Evolutionary conservation across 2,888 invertebrate genomes (phyloP).

Genomic region (Calephelis perditalis): DNA sequence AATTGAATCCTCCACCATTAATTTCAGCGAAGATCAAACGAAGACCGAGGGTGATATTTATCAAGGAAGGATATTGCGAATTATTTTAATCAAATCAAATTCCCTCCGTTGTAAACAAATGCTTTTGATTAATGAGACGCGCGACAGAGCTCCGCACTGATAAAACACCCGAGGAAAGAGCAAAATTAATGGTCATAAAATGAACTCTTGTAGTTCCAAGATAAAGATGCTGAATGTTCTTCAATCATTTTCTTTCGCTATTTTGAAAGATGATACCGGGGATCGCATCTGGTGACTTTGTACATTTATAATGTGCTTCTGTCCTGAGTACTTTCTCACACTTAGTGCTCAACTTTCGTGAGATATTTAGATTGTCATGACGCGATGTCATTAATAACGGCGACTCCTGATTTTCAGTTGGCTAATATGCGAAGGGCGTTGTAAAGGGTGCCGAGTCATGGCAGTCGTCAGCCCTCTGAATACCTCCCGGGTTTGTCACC

Average conservation of each 20-base stretch:
- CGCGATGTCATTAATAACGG: constrained; percentile 72
- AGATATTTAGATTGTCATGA: constrained; percentile 76
- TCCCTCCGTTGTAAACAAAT: constrained; percentile 79
- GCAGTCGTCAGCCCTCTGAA: constrained; percentile 57
- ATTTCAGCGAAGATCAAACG: constrained; percentile 76
- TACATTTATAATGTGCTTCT: constrained; percentile 54
- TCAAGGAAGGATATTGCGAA: constrained; percentile 75
- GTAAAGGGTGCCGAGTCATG: constrained; percentile 66
- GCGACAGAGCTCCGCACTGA: constrained; percentile 75
- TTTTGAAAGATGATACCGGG: constrained; percentile 62
- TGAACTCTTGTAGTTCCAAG: constrained; percentile 76
- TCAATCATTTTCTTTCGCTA: constrained; percentile 70
- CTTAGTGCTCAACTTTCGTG: constrained; percentile 61
- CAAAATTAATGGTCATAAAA: constrained; percentile 79
- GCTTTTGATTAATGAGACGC: constrained; percentile 78
- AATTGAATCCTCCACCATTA: constrained; percentile 77
- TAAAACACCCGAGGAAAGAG: constrained; percentile 75
- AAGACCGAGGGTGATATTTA: constrained; percentile 77
- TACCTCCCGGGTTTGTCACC: constrained; percentile 72
- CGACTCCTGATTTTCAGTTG: constrained; percentile 74
- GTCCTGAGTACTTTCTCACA: constrained; percentile 51
- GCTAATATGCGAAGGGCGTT: constrained; percentile 71
- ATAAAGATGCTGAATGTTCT: constrained; percentile 76
- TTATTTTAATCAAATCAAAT: constrained; percentile 79
- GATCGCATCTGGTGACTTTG: constrained; percentile 67